phyloP scores from a whole-genome alignment of 37 sponge, comb jelly and placozoan species.

The Amphimedon queenslandica region DNA sequence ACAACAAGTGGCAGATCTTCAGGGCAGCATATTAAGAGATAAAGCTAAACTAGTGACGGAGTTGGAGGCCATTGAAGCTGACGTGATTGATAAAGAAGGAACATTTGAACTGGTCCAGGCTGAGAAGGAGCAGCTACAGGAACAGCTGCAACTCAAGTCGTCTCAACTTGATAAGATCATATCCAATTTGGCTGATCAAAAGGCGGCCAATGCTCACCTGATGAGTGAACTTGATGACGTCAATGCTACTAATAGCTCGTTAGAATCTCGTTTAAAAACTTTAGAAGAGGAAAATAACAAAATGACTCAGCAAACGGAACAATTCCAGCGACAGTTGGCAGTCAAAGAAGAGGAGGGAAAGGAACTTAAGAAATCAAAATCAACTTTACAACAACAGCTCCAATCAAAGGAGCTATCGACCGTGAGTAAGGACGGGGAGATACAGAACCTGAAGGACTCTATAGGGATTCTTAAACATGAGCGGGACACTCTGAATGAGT shows the following conservation, averaged over 20 bases:
- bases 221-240: not conserved
- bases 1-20: slow-evolving; percentile 54
- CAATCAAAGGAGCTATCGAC: slow-evolving; percentile 19
- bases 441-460: slow-evolving; percentile 45
- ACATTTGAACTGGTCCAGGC: slow-evolving; percentile 27
- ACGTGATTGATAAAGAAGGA: slow-evolving; percentile 51
- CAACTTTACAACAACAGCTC: slow-evolving; percentile 22
- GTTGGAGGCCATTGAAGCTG: slow-evolving; percentile 73
- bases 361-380: slow-evolving; percentile 36
- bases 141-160: slow-evolving; percentile 23
- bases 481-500: slow-evolving; percentile 26
- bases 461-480: slow-evolving; percentile 40
- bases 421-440: slow-evolving; percentile 27
- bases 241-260: not conserved
- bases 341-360: slow-evolving; percentile 14
- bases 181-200: slow-evolving; percentile 15
- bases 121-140: slow-evolving; percentile 35
- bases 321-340: not conserved
- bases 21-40: slow-evolving; percentile 56
- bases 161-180: slow-evolving; percentile 21
- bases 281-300: slow-evolving; percentile 10
- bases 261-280: not conserved
- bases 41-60: slow-evolving; percentile 62
- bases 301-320: not conserved
- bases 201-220: not conserved